Evolutionary conservation across 2,888 invertebrate genomes (phyloP).

Genomic region (Chymomyza amoena): DNA sequence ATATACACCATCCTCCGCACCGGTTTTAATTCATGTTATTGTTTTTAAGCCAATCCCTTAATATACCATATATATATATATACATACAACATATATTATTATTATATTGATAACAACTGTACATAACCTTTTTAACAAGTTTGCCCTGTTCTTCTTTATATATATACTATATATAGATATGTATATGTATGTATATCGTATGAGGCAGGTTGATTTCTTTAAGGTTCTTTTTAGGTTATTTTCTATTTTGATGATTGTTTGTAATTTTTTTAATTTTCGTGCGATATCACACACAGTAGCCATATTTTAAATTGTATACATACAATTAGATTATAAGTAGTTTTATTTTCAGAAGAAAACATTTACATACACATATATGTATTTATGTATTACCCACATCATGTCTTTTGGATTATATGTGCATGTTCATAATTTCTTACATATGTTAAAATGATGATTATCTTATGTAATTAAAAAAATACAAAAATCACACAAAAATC

Average conservation of each 20-base stretch:
- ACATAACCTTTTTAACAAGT: conserved; percentile 38
- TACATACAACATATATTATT: conserved; percentile 18
- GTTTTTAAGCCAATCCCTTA: conserved; percentile 6
- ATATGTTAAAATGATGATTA: conserved; percentile 45
- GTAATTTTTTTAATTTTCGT: conserved; percentile 31
- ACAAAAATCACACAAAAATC: conserved; percentile 16
- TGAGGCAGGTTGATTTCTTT: conserved; percentile 4
- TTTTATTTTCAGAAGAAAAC: conserved; percentile 49
- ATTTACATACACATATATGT: background rate
- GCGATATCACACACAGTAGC: conserved; percentile 53
- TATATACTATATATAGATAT: background rate
- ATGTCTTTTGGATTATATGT: conserved; percentile 34
- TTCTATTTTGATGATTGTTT: conserved; percentile 38
- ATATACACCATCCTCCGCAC: conserved; percentile 22
- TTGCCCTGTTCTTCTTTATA: conserved; percentile 3
- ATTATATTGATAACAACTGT: conserved; percentile 38
- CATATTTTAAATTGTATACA: conserved; percentile 44
- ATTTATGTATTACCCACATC: conserved; percentile 8
- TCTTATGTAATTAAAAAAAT: conserved; percentile 48
- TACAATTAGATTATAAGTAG: conserved; percentile 58
- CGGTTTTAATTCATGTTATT: conserved; percentile 41
- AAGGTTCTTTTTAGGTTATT: conserved; percentile 26
- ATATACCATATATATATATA: conserved; percentile 14
- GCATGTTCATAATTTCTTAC: conserved; percentile 49
- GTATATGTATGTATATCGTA: background rate